A percentile compares a stretch with the other conserved stretches of the same genome.
Evolutionary conservation across 2,888 invertebrate genomes (phyloP).

Genomic region (Belgica antarctica): DNA sequence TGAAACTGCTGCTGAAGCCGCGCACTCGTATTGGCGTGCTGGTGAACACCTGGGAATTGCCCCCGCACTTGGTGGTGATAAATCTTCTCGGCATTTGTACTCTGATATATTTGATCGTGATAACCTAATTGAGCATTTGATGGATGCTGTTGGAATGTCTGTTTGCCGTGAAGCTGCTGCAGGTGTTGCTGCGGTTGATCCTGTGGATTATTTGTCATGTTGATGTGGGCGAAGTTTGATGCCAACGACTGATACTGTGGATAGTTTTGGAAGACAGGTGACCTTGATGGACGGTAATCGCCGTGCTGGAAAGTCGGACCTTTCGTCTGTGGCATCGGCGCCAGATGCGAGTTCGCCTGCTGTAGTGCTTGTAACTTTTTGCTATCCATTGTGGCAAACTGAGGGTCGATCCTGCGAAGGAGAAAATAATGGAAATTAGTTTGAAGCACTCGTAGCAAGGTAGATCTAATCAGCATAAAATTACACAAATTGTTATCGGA

Average conservation of each 20-base stretch:
- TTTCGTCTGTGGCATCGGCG: slow-evolving; percentile 56
- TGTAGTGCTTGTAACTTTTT: slow-evolving; percentile 60
- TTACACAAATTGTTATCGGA: slow-evolving; percentile 26
- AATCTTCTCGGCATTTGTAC: slow-evolving; percentile 58
- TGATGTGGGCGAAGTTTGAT: slow-evolving; percentile 47
- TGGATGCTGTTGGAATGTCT: slow-evolving; percentile 46
- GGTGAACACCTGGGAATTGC: slow-evolving; percentile 59
- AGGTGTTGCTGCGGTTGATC: slow-evolving; percentile 57
- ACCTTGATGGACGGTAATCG: slow-evolving; percentile 60
- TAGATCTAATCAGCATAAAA: slow-evolving; percentile 46
- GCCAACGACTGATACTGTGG: slow-evolving; percentile 47
- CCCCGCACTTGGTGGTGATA: slow-evolving; percentile 61
- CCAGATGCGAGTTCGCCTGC: slow-evolving; percentile 52
- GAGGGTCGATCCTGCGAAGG: slow-evolving; percentile 67
- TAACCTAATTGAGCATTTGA: slow-evolving; percentile 46
- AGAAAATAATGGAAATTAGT: slow-evolving; percentile 43
- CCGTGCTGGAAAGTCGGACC: slow-evolving; percentile 56
- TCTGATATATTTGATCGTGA: slow-evolving; percentile 53
- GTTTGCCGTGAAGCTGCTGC: slow-evolving; percentile 51
- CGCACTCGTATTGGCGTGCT: slow-evolving; percentile 56
- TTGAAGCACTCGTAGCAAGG: background rate
- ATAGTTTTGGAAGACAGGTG: slow-evolving; percentile 52
- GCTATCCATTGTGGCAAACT: slow-evolving; percentile 66
- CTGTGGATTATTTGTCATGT: slow-evolving; percentile 46
- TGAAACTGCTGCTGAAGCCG: slow-evolving; percentile 61